These are phyloP conservation scores for Agrilus biguttatus DNA, from an alignment of 2,888 invertebrate genomes.

Conservation along the genomic window DNA sequence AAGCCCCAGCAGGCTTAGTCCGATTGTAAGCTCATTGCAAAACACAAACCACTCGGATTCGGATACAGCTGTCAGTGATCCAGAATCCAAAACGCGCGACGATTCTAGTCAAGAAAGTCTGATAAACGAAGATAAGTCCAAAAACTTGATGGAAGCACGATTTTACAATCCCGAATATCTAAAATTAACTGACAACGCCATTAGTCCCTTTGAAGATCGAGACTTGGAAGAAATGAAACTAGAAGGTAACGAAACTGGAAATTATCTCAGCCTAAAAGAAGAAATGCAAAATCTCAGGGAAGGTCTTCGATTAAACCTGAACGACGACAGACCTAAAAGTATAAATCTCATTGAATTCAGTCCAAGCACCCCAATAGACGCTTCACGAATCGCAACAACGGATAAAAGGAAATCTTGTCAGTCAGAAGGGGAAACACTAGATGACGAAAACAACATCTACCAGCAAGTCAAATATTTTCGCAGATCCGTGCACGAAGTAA, in stretches of 20 bases:
- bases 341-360: slow-evolving; percentile 25
- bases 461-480: slow-evolving; percentile 65
- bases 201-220: slow-evolving; percentile 7
- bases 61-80: slow-evolving; percentile 20
- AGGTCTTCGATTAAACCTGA: neutral
- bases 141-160: slow-evolving; percentile 4
- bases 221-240: neutral
- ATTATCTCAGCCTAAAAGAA: neutral
- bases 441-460: slow-evolving; percentile 41
- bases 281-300: neutral
- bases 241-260: neutral
- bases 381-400: slow-evolving; percentile 11
- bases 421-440: slow-evolving; percentile 20
- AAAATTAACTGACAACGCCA: slow-evolving; percentile 8
- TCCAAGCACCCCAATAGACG: slow-evolving; percentile 10
- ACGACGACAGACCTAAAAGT: slow-evolving; percentile 13
- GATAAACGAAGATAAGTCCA: slow-evolving; percentile 7
- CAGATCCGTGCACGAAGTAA: slow-evolving; percentile 60
- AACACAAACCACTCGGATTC: slow-evolving; percentile 12
- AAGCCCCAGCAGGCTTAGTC: slow-evolving; percentile 22
- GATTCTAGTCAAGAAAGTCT: slow-evolving; percentile 14
- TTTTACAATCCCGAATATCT: slow-evolving; percentile 8
- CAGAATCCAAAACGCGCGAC: slow-evolving; percentile 13
- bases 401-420: slow-evolving; percentile 25
- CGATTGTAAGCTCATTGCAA: slow-evolving; percentile 24